Percentiles rank a stretch among this genome's conserved stretches.
Conservation (phyloP, 2,797 vertebrate genomes). For the Hoplostethus atlanticus region DNA sequence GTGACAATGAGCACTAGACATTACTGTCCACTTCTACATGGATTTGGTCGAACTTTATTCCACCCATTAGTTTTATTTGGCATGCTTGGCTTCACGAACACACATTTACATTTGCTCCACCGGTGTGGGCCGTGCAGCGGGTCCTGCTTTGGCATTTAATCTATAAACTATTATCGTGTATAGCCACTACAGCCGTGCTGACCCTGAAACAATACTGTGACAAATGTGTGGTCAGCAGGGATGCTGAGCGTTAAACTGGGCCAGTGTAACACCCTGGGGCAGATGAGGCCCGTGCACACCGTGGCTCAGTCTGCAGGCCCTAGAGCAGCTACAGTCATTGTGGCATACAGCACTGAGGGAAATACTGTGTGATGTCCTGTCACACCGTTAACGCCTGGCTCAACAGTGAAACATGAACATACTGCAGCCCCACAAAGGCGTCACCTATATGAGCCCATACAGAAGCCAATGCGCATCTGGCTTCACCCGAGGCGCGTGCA, state of each 20-base stretch:
- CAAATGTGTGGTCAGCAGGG: slow-evolving; percentile 35
- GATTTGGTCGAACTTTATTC: no score
- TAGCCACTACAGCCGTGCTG: slow-evolving; percentile 42
- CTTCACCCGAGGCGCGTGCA: slow-evolving; percentile 16
- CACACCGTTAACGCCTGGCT: not conserved
- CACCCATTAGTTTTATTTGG: no score
- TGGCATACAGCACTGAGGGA: slow-evolving; percentile 32
- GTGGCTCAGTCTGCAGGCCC: slow-evolving; percentile 42
- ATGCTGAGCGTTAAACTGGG: slow-evolving; percentile 52
- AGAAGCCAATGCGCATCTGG: slow-evolving; percentile 30
- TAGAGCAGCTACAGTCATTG: slow-evolving; percentile 37
- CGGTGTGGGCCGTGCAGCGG: not conserved
- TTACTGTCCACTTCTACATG: no score
- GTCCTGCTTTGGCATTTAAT: slow-evolving; percentile 15
- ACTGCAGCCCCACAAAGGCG: not conserved
- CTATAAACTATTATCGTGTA: slow-evolving; percentile 49
- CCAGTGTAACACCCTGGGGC: slow-evolving; percentile 59
- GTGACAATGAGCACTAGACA: no score
- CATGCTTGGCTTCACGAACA: no score
- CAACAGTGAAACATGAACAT: slow-evolving; percentile 5
- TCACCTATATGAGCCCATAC: not conserved
- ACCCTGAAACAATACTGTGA: slow-evolving; percentile 45
- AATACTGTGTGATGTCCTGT: slow-evolving; percentile 20
- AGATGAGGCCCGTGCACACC: slow-evolving; percentile 16
- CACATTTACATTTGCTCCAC: not conserved